Base-by-base conservation (phyloP, 2,797 vertebrate species). In the Loris lydekkerianus region DNA sequence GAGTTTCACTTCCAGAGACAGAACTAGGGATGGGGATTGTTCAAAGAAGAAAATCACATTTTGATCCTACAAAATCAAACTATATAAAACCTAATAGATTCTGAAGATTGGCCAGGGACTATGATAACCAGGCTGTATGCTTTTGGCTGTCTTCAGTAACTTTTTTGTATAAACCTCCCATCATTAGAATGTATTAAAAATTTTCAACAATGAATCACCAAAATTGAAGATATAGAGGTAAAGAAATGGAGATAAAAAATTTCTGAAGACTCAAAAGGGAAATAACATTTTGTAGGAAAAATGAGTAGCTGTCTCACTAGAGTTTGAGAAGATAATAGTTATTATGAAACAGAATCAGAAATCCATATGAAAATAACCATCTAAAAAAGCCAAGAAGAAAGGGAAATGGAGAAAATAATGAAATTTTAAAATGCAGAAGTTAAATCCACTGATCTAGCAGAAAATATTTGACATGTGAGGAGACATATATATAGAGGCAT, bases 271-370 rank as follows among this genome's bases (percentile, higher is more conserved):
- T 65, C 25, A 76, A 86, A 86, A 90, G 11, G 37, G 58, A 81
- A 76, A 85, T 69, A 67, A 53, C 77, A 61, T 31, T 4, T 20
- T 43, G 1, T 18, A 37, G 56, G 65, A 84, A 94, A 93, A 69
- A 46, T 61, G 60, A 18, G 31, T 18, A 6, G 7, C 3, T 31
- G 21, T 75, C 11, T 53, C 63, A 83, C n/a, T 31, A 40, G 67
- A 63, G 8, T 83, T 6, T 82, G 65, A 49, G 10, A 69, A 73
- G 7, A 40, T 70, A 31, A 31, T 4, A 11, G 29, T 65, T 85
- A 34, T 84, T 46, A 34, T 60, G 31, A 94, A 93, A 69, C 10
- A 81, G 46, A 88, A 70, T 82, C 65, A 77, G 49, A 89, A 60
- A 46, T 17, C 25, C 31, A 6, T 43, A 37, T 60, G 37, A 67